phyloP scores from a whole-genome alignment of 23 tunicate genomes.

The Clavelina lepadiformis region DNA sequence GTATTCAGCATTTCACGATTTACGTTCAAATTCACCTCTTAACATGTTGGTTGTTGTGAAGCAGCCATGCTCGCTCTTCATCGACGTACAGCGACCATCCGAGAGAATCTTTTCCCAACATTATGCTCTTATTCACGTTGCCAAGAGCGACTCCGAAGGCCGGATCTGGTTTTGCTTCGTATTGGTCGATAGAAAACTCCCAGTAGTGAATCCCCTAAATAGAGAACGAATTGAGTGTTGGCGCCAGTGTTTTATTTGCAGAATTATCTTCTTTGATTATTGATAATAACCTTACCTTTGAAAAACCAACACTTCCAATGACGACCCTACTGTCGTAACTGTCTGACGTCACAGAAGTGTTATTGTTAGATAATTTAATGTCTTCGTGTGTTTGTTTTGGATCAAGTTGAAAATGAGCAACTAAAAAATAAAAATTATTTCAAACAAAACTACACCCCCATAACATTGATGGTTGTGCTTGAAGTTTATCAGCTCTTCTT shows the following conservation, averaged over 20 bases:
- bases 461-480: no score
- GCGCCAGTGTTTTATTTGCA: neutral
- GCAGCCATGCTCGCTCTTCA: conserved; percentile 36
- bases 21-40: conserved; percentile 50
- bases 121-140: conserved; percentile 37
- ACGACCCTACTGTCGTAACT: conserved; percentile 37
- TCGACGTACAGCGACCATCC: conserved; percentile 79
- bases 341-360: conserved; percentile 47
- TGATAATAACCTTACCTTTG: conserved; percentile 45
- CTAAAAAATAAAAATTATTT: conserved; percentile 34
- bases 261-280: neutral
- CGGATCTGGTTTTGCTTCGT: conserved; percentile 43
- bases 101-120: conserved; percentile 54
- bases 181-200: conserved; percentile 81
- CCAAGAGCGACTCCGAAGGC: conserved; percentile 68
- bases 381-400: conserved; percentile 36
- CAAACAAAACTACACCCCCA: no score
- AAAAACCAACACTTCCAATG: conserved; percentile 63
- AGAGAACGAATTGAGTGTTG: neutral
- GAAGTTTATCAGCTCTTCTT: no score
- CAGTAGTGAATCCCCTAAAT: conserved; percentile 87
- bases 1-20: no score
- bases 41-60: conserved; percentile 31
- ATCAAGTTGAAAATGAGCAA: conserved; percentile 73
- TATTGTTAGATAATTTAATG: conserved; percentile 41